Base-by-base conservation (phyloP, 2,113 vertebrate genomes). In the Mellivora capensis region DNA sequence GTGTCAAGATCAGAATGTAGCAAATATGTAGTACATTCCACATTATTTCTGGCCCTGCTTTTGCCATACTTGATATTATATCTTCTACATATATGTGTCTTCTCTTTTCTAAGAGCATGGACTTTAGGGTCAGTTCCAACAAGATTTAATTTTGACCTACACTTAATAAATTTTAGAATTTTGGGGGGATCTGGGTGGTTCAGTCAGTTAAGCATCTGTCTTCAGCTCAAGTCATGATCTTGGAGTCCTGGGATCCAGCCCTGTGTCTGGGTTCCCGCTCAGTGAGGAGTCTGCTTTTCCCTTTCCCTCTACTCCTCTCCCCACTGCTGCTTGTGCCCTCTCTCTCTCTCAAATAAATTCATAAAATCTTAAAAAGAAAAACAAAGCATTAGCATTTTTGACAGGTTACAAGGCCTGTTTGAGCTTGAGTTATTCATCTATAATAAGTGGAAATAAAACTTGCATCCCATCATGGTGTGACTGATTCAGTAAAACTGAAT, bases 401-500 rank as follows among this genome's bases (percentile, higher is more conserved):
- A 72, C 31, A 77, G 11, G 3, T 23, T 57, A 29, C 20, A 34
- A 1, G 25, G 15, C 13, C 21, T 62, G 4, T 39, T 59, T 87
- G 82, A 84, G n/a, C 6, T 91, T 27, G 54, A 23, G 12, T 82
- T 49, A 47, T 34, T 85, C 9, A 52, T 74, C 29, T 49, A 1
- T 42, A 77, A 10, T 27, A 96, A 25, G 3, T 27, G 37, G 80
- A 91, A 81, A 87, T 77, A 93, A 90, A 87, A 31, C 42, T 11
- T 71, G 4, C 20, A 52, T 39, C 23, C 1, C 39, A 67, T 39
- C 34, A 72, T 0, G 31, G 1, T 59, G 18, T 49, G 12, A 4
- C 4, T 52, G n/a, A 72, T 34, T 31, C 59, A 52, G 69, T 62
- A 21, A 84, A 90, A 84, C 49, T 54, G 37, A 54, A 85, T 69